These are phyloP conservation scores for Echeneis naucrates DNA, from an alignment of 2,797 vertebrate genomes.

Conservation along the genomic window DNA sequence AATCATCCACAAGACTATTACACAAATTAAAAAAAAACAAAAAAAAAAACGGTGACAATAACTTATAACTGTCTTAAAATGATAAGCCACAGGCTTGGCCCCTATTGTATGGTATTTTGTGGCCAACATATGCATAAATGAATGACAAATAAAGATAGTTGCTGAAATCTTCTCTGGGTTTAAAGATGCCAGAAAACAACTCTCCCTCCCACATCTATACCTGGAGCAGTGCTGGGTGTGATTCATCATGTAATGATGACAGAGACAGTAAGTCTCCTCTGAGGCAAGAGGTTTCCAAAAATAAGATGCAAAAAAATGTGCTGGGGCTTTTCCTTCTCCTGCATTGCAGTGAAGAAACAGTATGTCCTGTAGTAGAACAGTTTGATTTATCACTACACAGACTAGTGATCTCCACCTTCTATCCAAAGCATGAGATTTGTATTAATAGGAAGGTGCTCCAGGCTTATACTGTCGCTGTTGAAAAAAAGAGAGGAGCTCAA, in stretches of 20 bases:
- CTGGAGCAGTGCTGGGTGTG: conserved; percentile 46
- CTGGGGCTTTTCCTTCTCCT: conserved; percentile 57
- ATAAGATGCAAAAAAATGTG: conserved; percentile 47
- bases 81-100: not conserved
- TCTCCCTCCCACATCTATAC: conserved; percentile 29
- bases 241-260: conserved; percentile 56
- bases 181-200: not conserved
- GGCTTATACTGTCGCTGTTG: conserved; percentile 37
- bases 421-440: conserved; percentile 46
- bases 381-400: conserved; percentile 40
- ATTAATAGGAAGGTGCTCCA: conserved; percentile 22
- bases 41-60: no score
- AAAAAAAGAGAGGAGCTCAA: conserved; percentile 20
- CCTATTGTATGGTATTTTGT: not conserved
- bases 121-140: not conserved
- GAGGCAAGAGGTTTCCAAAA: conserved; percentile 52
- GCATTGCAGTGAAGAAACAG: conserved; percentile 60
- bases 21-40: no score
- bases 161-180: not conserved
- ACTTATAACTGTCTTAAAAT: not conserved
- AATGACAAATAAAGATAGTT: not conserved
- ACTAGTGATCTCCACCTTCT: conserved; percentile 35
- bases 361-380: conserved; percentile 18
- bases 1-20: no score
- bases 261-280: conserved; percentile 48